Evolutionary conservation across 2,113 vertebrate genomes (phyloP).

Genomic region (Peromyscus polionotus): DNA sequence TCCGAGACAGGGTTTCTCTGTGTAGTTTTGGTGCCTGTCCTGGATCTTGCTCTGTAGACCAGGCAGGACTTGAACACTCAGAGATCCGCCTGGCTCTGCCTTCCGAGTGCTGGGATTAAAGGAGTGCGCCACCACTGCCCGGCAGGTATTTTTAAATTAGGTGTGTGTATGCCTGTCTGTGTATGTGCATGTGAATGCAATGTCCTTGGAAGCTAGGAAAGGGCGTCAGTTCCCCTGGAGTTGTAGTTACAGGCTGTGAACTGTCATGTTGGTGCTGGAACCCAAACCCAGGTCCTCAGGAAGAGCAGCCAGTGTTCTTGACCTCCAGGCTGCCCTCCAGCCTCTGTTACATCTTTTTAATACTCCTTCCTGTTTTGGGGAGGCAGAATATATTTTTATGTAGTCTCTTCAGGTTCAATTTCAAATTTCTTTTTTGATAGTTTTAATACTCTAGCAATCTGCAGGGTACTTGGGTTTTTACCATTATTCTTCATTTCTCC

Average conservation of each 20-base stretch:
- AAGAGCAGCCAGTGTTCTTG: not conserved
- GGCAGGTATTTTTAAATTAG: not conserved
- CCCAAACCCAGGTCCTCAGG: not conserved
- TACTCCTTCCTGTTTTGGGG: not conserved
- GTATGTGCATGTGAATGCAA: not conserved
- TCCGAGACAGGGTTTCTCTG: too few relatives aligned
- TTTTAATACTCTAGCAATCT: constrained; percentile 3
- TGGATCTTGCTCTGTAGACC: too few relatives aligned
- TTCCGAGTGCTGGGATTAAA: too few relatives aligned
- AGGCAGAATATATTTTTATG: not conserved
- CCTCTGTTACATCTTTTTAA: not conserved
- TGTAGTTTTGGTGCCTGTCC: too few relatives aligned
- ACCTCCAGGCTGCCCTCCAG: not conserved
- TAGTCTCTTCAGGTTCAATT: not conserved
- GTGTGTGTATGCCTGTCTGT: not conserved
- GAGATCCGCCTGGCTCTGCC: too few relatives aligned
- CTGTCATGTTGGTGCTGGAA: not conserved
- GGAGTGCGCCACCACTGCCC: too few relatives aligned
- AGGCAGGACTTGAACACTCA: too few relatives aligned
- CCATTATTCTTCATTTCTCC: not conserved
- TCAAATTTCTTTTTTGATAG: not conserved
- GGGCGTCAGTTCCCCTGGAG: not conserved
- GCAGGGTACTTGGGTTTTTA: constrained; percentile 44
- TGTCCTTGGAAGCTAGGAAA: not conserved
- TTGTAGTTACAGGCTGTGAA: not conserved